phyloP scores from a whole-genome alignment of 2,113 vertebrate genomes.

The Oceanodroma tethys region DNA sequence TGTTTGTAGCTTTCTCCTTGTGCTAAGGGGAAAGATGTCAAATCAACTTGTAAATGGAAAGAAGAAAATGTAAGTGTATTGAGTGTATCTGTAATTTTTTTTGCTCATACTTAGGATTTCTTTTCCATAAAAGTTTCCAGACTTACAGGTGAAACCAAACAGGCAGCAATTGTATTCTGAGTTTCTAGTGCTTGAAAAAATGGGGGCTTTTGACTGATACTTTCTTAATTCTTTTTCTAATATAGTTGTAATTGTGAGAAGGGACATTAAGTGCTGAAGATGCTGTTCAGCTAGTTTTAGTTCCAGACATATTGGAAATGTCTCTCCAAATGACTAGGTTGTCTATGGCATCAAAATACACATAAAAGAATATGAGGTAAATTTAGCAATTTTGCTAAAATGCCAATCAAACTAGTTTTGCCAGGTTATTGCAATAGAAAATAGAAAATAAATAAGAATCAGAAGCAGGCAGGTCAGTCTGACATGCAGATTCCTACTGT shows the following conservation, averaged over 20 bases:
- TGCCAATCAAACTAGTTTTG: background rate
- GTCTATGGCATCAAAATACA: background rate
- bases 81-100: background rate
- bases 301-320: background rate
- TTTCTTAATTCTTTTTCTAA: background rate
- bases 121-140: background rate
- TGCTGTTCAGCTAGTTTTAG: background rate
- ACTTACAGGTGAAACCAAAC: background rate
- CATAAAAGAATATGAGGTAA: background rate
- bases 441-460: background rate
- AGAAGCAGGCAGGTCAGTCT: background rate
- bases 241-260: background rate
- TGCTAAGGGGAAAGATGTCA: background rate
- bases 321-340: background rate
- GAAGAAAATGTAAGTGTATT: background rate
- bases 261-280: background rate
- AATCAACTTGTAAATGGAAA: background rate
- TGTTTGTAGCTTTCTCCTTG: background rate
- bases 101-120: background rate
- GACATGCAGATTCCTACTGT: background rate
- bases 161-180: background rate
- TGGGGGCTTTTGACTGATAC: background rate
- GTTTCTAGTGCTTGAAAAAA: background rate
- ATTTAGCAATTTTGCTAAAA: background rate
- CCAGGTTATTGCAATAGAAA: background rate